Conservation (phyloP, 1,140 invertebrate genomes). For the Rhysida immarginata region DNA sequence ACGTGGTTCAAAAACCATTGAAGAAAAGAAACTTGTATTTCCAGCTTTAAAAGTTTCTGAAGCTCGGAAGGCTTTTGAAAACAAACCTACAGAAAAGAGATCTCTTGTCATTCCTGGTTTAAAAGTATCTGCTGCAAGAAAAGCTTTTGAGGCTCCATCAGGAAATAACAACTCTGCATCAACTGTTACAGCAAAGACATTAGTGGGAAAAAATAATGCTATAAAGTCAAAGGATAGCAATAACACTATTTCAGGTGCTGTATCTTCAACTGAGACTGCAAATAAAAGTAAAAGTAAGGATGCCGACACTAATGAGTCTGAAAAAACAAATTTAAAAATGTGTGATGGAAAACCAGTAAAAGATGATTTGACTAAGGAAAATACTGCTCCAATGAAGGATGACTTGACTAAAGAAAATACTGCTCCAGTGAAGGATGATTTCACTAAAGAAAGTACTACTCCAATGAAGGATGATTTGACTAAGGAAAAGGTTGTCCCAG, state of each 20-base stretch:
- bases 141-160: slow-evolving; percentile 18
- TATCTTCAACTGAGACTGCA: background rate
- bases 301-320: background rate
- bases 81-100: slow-evolving; percentile 34
- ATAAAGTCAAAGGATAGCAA: background rate
- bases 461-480: background rate
- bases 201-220: no score
- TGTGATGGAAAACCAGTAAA: background rate
- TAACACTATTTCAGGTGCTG: background rate
- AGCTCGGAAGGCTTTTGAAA: slow-evolving; percentile 68
- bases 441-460: background rate
- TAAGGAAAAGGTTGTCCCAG: background rate
- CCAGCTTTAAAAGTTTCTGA: slow-evolving; percentile 55
- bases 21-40: no score
- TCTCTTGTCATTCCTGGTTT: slow-evolving; percentile 10
- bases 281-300: background rate
- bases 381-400: background rate
- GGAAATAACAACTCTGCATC: background rate
- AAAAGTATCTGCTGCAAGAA: slow-evolving; percentile 22
- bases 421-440: background rate
- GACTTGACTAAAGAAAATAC: background rate
- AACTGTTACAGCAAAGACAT: background rate
- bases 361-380: background rate
- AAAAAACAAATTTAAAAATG: background rate
- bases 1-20: no score